These are phyloP conservation scores for Pristionchus entomophagus DNA, from an alignment of 2,888 invertebrate genomes.

Conservation along the genomic window DNA sequence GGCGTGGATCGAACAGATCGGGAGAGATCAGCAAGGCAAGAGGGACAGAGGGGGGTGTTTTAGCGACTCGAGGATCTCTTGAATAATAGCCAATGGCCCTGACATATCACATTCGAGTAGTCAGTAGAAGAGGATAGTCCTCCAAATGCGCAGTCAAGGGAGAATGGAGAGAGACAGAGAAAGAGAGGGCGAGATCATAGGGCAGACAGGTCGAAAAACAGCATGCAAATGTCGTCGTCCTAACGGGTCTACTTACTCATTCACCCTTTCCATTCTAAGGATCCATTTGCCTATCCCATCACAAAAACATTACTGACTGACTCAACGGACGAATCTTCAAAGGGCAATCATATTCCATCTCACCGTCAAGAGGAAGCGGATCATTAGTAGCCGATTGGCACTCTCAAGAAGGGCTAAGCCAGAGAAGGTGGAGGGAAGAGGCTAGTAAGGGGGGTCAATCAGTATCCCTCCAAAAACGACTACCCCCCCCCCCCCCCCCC, in stretches of 20 bases:
- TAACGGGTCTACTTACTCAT: slow-evolving; percentile 35
- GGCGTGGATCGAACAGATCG: not conserved
- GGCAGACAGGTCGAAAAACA: not conserved
- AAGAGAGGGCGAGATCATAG: slow-evolving; percentile 4
- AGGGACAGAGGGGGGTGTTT: slow-evolving; percentile 6
- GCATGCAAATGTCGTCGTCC: slow-evolving; percentile 34
- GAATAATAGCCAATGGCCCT: slow-evolving; percentile 35
- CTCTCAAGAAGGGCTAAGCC: not conserved
- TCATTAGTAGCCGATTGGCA: not conserved
- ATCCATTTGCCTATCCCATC: slow-evolving; percentile 23
- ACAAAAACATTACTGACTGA: slow-evolving; percentile 31
- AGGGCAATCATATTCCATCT: slow-evolving; percentile 16
- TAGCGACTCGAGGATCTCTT: not conserved
- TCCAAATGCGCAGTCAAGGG: not conserved
- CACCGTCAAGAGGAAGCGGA: slow-evolving; percentile 1
- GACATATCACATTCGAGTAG: slow-evolving; percentile 42
- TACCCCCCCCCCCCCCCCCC: not conserved
- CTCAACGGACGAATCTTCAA: not conserved
- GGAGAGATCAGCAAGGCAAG: slow-evolving; percentile 2
- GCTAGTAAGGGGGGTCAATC: not conserved
- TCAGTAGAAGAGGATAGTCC: slow-evolving; percentile 11
- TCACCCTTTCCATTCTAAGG: slow-evolving; percentile 17
- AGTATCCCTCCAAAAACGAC: slow-evolving; percentile 19
- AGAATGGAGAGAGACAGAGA: slow-evolving; percentile 3
- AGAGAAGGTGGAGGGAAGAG: not conserved